A percentile compares a stretch with the other conserved stretches of the same genome.
These are phyloP conservation scores for Amorpha juglandis DNA, from an alignment of 2,888 invertebrate genomes.

Conservation along the genomic window DNA sequence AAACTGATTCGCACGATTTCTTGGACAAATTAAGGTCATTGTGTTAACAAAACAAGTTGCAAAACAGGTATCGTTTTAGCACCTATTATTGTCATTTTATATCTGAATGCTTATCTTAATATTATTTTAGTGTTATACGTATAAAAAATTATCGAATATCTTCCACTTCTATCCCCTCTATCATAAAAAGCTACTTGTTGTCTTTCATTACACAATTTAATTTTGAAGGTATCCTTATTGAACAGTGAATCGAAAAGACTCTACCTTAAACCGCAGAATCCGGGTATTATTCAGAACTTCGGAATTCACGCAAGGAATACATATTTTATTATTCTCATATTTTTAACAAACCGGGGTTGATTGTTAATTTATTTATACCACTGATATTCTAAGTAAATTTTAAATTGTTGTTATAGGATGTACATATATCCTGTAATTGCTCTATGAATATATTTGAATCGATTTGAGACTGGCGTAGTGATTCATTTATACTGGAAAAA, in stretches of 20 bases:
- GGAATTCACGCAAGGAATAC: background rate
- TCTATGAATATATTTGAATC: too few relatives aligned
- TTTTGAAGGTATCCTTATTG: background rate
- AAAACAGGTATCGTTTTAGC: background rate
- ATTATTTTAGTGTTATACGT: background rate
- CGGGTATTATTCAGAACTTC: conserved; percentile 1
- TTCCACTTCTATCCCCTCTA: too few relatives aligned
- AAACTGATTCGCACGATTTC: conserved; percentile 7
- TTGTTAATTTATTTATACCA: background rate
- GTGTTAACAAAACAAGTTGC: conserved; percentile 8
- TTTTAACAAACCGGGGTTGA: background rate
- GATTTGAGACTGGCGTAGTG: too few relatives aligned
- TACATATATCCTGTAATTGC: too few relatives aligned
- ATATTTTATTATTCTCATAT: background rate
- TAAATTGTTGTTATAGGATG: too few relatives aligned
- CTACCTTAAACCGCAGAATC: background rate
- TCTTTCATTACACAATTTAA: background rate
- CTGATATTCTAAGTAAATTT: background rate
- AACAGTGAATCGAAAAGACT: background rate
- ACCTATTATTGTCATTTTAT: background rate
- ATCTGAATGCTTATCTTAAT: background rate
- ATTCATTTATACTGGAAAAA: too few relatives aligned
- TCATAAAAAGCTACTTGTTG: too few relatives aligned
- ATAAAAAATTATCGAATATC: too few relatives aligned
- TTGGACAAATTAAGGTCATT: conserved; percentile 13